These are phyloP conservation scores for Deroplatys truncata DNA, from an alignment of 2,888 invertebrate species.

Conservation along the genomic window DNA sequence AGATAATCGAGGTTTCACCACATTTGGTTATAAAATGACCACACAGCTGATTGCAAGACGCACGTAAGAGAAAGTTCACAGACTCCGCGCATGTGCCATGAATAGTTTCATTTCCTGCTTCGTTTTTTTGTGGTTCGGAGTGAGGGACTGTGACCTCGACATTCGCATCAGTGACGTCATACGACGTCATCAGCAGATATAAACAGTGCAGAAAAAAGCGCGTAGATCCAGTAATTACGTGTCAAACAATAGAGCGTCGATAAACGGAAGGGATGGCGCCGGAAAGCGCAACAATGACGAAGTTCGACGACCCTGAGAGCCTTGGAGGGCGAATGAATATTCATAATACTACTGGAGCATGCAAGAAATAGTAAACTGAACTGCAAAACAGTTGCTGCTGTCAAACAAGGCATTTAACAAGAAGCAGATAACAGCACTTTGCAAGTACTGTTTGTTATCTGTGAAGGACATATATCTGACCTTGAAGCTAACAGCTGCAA, in stretches of 20 bases:
- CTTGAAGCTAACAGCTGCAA: not conserved
- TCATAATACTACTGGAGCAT: not conserved
- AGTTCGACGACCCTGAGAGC: not conserved
- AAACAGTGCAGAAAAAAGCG: not conserved
- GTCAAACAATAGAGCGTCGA: not conserved
- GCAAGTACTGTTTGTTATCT: not conserved
- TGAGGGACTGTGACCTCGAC: not conserved
- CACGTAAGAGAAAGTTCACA: not conserved
- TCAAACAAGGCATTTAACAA: no score
- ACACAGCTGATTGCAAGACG: not conserved
- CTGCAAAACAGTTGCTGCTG: not conserved
- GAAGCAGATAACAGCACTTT: no score
- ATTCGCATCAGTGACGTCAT: not conserved
- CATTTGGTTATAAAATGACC: no score
- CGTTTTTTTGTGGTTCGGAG: not conserved
- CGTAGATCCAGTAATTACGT: not conserved
- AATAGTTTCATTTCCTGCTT: not conserved
- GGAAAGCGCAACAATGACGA: not conserved
- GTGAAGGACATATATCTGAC: not conserved
- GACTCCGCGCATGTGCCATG: not conserved
- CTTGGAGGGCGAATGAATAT: not conserved
- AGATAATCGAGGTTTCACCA: no score
- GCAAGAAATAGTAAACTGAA: not conserved
- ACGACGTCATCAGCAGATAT: not conserved
- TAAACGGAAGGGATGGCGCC: not conserved